Percentiles rank a stretch among this genome's conserved stretches.
Evolutionary conservation across 1,140 invertebrate species (phyloP).

Genomic region (Rhynchophorus ferrugineus): DNA sequence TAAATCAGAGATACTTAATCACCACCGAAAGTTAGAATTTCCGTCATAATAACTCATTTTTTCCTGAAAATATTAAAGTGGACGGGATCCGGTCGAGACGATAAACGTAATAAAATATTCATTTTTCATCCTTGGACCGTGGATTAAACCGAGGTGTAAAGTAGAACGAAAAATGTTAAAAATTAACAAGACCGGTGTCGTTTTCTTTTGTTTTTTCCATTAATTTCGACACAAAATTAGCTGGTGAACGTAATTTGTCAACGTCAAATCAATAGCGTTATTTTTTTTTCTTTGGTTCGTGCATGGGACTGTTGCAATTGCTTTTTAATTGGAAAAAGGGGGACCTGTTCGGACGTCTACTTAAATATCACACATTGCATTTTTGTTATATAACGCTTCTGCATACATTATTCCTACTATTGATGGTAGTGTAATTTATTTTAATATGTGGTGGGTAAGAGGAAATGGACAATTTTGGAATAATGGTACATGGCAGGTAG

Average conservation of each 20-base stretch:
- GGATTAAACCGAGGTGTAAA: not conserved
- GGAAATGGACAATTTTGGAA: too few species aligned
- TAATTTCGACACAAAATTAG: constrained; percentile 1
- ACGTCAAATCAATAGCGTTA: not conserved
- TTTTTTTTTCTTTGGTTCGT: not conserved
- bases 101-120: not conserved
- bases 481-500: too few species aligned
- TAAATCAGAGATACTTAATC: too few species aligned
- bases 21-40: too few species aligned
- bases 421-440: too few species aligned
- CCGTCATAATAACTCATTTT: too few species aligned
- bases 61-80: too few species aligned
- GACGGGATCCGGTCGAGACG: not conserved
- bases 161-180: not conserved
- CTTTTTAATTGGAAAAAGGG: not conserved
- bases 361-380: too few species aligned
- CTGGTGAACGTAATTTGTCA: not conserved
- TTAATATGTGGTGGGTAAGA: too few species aligned
- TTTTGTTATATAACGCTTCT: too few species aligned
- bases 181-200: constrained; percentile 2
- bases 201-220: constrained; percentile 1
- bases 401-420: too few species aligned
- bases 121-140: not conserved
- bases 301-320: not conserved
- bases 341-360: too few species aligned